These are phyloP conservation scores for Eupithecia exiguata DNA, from an alignment of 2,888 invertebrate species.

Conservation along the genomic window DNA sequence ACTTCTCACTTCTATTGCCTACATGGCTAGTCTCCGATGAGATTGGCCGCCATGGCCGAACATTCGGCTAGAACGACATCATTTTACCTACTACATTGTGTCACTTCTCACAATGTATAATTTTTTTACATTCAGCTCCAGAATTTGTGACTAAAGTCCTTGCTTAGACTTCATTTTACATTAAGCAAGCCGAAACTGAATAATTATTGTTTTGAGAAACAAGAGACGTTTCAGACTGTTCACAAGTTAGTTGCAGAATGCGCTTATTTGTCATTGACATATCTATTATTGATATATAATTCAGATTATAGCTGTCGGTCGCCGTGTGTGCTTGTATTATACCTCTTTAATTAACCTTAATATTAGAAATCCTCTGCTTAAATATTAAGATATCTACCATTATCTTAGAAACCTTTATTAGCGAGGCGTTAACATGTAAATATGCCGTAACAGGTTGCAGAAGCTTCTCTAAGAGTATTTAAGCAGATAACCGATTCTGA, in stretches of 20 bases:
- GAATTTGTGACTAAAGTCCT: not conserved
- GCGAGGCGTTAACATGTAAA: conserved; percentile 69
- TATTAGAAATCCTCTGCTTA: conserved; percentile 69
- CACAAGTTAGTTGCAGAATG: conserved; percentile 14
- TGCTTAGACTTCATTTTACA: not conserved
- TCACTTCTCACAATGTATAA: too few relatives aligned
- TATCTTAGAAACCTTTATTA: conserved; percentile 61
- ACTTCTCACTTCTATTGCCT: too few relatives aligned
- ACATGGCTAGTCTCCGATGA: too few relatives aligned
- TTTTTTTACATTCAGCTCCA: not conserved
- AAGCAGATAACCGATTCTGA: conserved; percentile 52
- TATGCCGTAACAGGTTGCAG: conserved; percentile 66
- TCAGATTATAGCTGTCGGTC: conserved; percentile 64
- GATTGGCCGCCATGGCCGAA: too few relatives aligned
- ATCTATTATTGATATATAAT: conserved; percentile 7
- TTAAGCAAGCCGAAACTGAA: not conserved
- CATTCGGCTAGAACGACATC: too few relatives aligned
- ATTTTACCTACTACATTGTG: too few relatives aligned
- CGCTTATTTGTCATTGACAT: conserved; percentile 14
- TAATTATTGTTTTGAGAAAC: not conserved
- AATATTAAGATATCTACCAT: conserved; percentile 62
- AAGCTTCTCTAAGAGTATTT: conserved; percentile 70
- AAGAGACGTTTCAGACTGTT: conserved; percentile 18
- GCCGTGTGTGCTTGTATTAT: conserved; percentile 75
- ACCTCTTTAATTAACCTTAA: conserved; percentile 68